Base-by-base conservation (phyloP, 2,797 vertebrate genomes). In the Argya squamiceps region DNA sequence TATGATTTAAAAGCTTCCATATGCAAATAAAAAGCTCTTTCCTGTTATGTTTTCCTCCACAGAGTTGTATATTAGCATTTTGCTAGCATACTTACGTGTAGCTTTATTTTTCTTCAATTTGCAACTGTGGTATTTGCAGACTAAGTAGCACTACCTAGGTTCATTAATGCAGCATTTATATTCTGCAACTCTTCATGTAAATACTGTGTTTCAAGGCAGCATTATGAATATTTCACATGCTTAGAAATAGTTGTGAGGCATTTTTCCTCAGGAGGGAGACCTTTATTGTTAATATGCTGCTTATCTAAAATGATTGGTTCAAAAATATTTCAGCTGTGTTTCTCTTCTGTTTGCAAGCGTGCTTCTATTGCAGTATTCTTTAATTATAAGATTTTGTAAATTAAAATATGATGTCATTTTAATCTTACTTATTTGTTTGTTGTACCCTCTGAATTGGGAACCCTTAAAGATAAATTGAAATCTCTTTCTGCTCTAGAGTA, bases 141-240 rank as follows among this genome's bases (percentile, higher is more conserved):
- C 34, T 50, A 85, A 69, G 59, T 73, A 84, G 22, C 34, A 52
- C 47, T 86, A 73, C 55, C 74, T 76, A 26, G 63, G 44, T 86
- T 92, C 62, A 65, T 81, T 84, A 95, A 92, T 63, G 59, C 50
- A 84, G 39, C 69, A 90, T 93, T 92, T 95, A 55, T 86, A 89
- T 93, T 95, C 94, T 81, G 36, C 52, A 86, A 32, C 39, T 47
- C 74, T 89, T 92, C 63, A 23, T 92, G 74, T 86, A 96, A 92
- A 84, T 92, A 88, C 30, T 8, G 3, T 6, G 53, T 87, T 94
- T 88, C 65, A 82, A 87, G 59, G 74, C 70, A 89, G 39, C 26
- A 21, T 78, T 81, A 86, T 88, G 63, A 93, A 87, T 96, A 96
- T 93, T 93, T 95, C 81, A 88, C 67, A 0, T 81, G 56, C 58